A percentile compares a stretch with the other conserved stretches of the same genome.
Evolutionary conservation across 2,113 vertebrate species (phyloP).

Genomic region (Anser brachyrhynchus): DNA sequence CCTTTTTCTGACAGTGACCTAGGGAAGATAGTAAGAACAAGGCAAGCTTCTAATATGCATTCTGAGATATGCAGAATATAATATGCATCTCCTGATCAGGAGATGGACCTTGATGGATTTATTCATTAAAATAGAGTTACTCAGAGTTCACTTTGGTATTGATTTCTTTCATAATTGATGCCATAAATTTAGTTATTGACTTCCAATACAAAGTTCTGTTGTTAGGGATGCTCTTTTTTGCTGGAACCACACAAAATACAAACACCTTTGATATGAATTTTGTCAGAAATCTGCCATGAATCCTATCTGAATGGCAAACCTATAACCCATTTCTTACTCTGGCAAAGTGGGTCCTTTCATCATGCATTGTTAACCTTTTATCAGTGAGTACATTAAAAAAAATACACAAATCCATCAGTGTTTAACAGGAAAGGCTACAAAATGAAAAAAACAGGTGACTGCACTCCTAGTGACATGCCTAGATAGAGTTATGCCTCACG

Average conservation of each 20-base stretch:
- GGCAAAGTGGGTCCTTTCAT: background rate
- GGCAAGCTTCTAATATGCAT: background rate
- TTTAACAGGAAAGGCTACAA: background rate
- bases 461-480: background rate
- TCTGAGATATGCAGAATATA: background rate
- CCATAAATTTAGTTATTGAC: background rate
- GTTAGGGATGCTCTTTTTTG: background rate
- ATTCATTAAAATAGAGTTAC: background rate
- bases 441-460: background rate
- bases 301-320: background rate
- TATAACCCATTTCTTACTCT: background rate
- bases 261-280: background rate
- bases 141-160: background rate
- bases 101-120: background rate
- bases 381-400: background rate
- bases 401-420: background rate
- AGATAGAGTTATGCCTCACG: background rate
- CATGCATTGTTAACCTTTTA: background rate
- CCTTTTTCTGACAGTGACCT: background rate
- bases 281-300: background rate
- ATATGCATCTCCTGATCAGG: background rate
- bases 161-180: background rate
- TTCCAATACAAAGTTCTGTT: background rate
- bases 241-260: background rate
- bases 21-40: background rate